Conservation (phyloP, 1,140 invertebrate species). For the Lethocerus indicus region DNA sequence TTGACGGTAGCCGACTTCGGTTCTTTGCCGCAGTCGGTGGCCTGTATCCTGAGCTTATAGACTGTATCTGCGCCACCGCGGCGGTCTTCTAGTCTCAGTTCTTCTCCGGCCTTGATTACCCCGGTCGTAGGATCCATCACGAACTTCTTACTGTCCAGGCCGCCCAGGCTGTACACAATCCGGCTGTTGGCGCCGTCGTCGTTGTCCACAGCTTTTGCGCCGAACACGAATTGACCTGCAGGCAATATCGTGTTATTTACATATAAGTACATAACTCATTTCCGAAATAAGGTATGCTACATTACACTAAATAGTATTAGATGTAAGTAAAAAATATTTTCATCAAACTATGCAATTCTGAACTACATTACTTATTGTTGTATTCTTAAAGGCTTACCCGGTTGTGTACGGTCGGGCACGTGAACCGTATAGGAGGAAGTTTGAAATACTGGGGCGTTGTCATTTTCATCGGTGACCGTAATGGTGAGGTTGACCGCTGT, state of each 20-base stretch:
- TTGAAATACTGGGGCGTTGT: constrained; percentile 67
- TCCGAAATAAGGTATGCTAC: too few species aligned
- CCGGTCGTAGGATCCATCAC: constrained; percentile 59
- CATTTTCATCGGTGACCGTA: constrained; percentile 64
- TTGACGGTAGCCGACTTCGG: constrained; percentile 45
- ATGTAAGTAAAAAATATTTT: too few species aligned
- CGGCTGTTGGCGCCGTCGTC: constrained; percentile 65
- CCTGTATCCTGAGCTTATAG: constrained; percentile 55
- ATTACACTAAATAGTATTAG: too few species aligned
- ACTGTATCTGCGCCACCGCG: constrained; percentile 27
- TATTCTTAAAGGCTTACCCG: constrained; percentile 27
- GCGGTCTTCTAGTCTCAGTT: constrained; percentile 20
- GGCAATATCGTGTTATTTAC: background rate
- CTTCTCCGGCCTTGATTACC: constrained; percentile 53
- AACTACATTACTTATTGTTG: too few species aligned
- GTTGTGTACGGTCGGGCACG: constrained; percentile 54
- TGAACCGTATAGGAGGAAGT: constrained; percentile 52
- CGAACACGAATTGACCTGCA: constrained; percentile 64
- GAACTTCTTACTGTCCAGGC: constrained; percentile 59
- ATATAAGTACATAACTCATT: too few species aligned
- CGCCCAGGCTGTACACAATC: constrained; percentile 58
- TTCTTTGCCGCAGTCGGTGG: constrained; percentile 45
- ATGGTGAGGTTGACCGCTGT: constrained; percentile 68
- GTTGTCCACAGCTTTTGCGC: constrained; percentile 60
- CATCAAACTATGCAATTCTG: too few species aligned